Conservation (phyloP, 2,113 vertebrate genomes). For the Probosciger aterrimus region DNA sequence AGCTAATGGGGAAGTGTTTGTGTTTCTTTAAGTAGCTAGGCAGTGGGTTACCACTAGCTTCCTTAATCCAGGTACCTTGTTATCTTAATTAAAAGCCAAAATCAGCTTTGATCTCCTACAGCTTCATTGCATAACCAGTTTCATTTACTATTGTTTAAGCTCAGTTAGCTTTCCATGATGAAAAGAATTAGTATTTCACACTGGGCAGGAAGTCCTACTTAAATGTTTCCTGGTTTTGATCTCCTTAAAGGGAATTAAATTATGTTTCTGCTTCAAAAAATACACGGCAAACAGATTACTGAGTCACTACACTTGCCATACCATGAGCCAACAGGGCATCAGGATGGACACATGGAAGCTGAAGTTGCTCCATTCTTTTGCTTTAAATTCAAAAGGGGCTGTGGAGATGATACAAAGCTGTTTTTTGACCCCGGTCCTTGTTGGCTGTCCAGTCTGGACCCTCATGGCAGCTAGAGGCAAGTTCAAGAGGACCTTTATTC, state of each 20-base stretch:
- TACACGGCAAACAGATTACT: slow-evolving; percentile 10
- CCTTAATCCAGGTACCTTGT: slow-evolving; percentile 65
- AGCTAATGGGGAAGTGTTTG: slow-evolving; percentile 56
- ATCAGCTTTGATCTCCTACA: slow-evolving; percentile 63
- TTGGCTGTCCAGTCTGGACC: neutral
- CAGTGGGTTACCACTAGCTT: slow-evolving; percentile 45
- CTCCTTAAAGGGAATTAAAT: slow-evolving; percentile 64
- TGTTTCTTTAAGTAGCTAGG: slow-evolving; percentile 33
- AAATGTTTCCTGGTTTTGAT: slow-evolving; percentile 68
- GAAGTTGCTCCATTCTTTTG: neutral
- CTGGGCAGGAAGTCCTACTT: slow-evolving; percentile 68
- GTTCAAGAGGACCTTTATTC: neutral
- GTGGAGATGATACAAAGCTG: neutral
- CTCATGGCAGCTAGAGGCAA: neutral
- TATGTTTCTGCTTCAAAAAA: slow-evolving; percentile 31
- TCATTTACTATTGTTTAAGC: slow-evolving; percentile 64
- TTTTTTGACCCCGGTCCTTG: neutral
- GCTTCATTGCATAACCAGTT: slow-evolving; percentile 59
- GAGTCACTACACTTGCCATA: neutral
- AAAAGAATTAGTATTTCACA: slow-evolving; percentile 71
- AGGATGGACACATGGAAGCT: neutral
- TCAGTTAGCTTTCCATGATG: slow-evolving; percentile 60
- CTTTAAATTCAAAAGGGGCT: neutral
- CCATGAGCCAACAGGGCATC: neutral
- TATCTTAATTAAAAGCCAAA: slow-evolving; percentile 70